These are phyloP conservation scores for Tribolium madens DNA, from an alignment of 1,140 invertebrate genomes.

Conservation along the genomic window DNA sequence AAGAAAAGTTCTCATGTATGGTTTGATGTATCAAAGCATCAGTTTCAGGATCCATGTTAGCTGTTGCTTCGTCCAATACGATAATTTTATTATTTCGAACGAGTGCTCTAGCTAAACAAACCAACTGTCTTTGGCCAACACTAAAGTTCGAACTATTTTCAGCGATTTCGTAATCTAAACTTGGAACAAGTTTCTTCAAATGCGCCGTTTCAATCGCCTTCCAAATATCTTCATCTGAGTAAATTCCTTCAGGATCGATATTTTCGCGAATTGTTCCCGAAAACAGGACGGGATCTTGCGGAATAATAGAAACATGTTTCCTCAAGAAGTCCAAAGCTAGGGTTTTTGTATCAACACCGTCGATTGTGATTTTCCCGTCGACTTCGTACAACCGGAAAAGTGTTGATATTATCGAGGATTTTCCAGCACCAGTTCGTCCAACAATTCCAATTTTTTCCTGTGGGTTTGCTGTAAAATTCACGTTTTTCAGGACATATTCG, in stretches of 20 bases:
- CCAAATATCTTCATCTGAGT: conserved; percentile 83
- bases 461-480: conserved; percentile 73
- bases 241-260: conserved; percentile 84
- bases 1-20: conserved; percentile 69
- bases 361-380: conserved; percentile 70
- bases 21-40: conserved; percentile 72
- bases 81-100: conserved; percentile 70
- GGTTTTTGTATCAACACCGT: conserved; percentile 69
- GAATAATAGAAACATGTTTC: conserved; percentile 81
- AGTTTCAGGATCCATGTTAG: conserved; percentile 72
- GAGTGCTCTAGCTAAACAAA: conserved; percentile 73
- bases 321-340: conserved; percentile 79
- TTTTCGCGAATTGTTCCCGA: conserved; percentile 85
- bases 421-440: conserved; percentile 86
- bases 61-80: conserved; percentile 63
- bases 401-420: conserved; percentile 80
- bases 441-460: conserved; percentile 80
- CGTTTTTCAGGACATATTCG: conserved; percentile 77
- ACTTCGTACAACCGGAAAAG: conserved; percentile 73
- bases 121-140: conserved; percentile 68
- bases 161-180: conserved; percentile 69
- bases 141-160: conserved; percentile 71
- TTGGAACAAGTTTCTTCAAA: conserved; percentile 72
- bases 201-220: conserved; percentile 84
- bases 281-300: conserved; percentile 88